Base-by-base conservation (phyloP, 2,888 invertebrate species). In the Chromoteleia sp. region DNA sequence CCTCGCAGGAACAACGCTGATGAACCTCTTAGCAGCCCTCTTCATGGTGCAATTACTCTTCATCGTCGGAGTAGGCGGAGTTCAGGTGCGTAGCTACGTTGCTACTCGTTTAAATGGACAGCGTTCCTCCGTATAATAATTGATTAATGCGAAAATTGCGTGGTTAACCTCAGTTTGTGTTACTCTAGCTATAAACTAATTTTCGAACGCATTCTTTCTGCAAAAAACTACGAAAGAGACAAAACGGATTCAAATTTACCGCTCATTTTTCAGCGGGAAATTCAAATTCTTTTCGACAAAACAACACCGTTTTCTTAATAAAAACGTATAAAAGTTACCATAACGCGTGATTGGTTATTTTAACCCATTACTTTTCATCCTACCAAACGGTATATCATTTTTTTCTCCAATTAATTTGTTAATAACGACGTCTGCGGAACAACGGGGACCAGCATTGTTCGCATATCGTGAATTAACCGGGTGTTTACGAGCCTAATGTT, bases 41-140 rank as follows among this genome's bases (percentile, higher is more conserved):
- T 95, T 95, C 90, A 94, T 95, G 93, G 93, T 94, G 45, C 95
- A 95, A 89, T 92, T 95, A 74, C 92, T 95, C 68, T 95, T 94
- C 91, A 94, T 95, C 83, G 93, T 95, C 43, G 94, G 95, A 41
- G 94, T 95, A 29, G 95, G 94, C 21, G 94, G 94, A 48, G 94
- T 94, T 83, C 93, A 94, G 92, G 95, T 94, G 92, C 93, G 92
- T 89, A 52, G 41, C n/a, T n/a, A n/a, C 25, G 21, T 52, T 14
- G 29, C 33, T 50, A 50, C 25, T 70, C 45, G 58, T 25, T 61
- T 17, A 15, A 5, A 33, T 30, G n/a, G n/a, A n/a, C n/a, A n/a
- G 10, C 3, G 14, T 15, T 33, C 36, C 36, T 10, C n/a, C 6
- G 5, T 14, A 29, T 8, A 29, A 50, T n/a, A n/a, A n/a, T n/a